A percentile compares a stretch with the other conserved stretches of the same genome.
phyloP scores from a whole-genome alignment of 1,140 invertebrate species.

The Heliconius eleuchia region DNA sequence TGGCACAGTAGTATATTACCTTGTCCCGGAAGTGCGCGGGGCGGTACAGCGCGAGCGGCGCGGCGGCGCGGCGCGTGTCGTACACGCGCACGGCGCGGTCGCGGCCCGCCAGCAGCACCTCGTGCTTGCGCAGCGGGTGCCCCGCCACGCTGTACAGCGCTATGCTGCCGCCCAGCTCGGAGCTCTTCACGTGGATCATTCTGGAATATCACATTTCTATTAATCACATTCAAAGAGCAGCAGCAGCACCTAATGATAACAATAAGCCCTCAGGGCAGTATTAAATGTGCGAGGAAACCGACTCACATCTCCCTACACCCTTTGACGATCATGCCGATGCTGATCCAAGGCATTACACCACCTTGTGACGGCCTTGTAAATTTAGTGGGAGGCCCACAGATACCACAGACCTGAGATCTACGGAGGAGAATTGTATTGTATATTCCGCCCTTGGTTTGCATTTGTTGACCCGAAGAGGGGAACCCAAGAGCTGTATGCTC shows the following conservation, averaged over 20 bases:
- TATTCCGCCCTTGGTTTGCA: too few species aligned
- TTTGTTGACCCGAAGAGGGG: too few species aligned
- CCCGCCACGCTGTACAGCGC: conserved; percentile 93
- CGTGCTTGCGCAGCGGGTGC: conserved; percentile 89
- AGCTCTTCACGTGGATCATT: conserved; percentile 84
- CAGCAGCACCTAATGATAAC: background rate
- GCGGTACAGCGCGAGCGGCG: conserved; percentile 77
- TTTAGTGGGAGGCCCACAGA: background rate
- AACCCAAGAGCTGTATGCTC: background rate
- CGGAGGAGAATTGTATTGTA: too few species aligned
- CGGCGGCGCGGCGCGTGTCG: conserved; percentile 84
- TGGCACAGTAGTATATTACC: background rate
- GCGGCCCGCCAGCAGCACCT: conserved; percentile 92
- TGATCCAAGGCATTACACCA: background rate
- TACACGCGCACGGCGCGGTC: conserved; percentile 85
- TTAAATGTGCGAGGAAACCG: too few species aligned
- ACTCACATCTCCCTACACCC: background rate
- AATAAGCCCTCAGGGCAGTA: background rate
- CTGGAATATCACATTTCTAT: conserved; percentile 68
- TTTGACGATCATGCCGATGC: background rate
- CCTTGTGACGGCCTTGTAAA: background rate
- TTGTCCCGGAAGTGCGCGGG: conserved; percentile 50
- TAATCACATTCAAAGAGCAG: too few species aligned
- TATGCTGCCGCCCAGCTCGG: conserved; percentile 78
- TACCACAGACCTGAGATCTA: too few species aligned